phyloP scores from a whole-genome alignment of 2,888 invertebrate genomes.

The Teleiodes luculella region DNA sequence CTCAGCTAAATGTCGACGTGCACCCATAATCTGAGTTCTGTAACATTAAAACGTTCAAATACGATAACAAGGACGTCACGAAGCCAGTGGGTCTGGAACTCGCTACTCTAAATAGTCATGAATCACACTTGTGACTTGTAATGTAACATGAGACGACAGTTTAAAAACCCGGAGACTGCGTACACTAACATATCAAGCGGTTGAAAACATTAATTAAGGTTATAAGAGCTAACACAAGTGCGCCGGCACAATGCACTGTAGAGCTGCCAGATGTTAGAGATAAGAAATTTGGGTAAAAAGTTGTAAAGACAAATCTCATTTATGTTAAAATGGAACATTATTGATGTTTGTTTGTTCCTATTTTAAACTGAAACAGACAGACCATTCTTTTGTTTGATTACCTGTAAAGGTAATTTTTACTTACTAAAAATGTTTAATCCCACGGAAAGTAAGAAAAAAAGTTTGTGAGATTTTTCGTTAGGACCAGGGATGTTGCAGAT shows the following conservation, averaged over 20 bases:
- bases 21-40: not conserved
- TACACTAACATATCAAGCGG: constrained; percentile 43
- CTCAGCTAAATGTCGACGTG: not conserved
- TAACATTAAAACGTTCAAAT: not conserved
- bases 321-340: too few species aligned
- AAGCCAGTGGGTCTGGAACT: not conserved
- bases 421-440: too few species aligned
- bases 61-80: constrained; percentile 4
- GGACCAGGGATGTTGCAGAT: too few species aligned
- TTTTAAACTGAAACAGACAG: too few species aligned
- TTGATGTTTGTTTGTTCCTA: too few species aligned
- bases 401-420: too few species aligned
- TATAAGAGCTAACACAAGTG: constrained; percentile 56
- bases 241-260: constrained; percentile 69
- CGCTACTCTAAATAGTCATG: constrained; percentile 32
- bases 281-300: not conserved
- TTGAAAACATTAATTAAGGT: constrained; percentile 73
- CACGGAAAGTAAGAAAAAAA: too few species aligned
- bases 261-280: not conserved
- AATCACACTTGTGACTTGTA: constrained; percentile 48
- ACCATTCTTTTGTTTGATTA: too few species aligned
- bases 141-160: constrained; percentile 40
- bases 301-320: not conserved
- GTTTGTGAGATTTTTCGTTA: too few species aligned
- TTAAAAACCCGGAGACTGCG: constrained; percentile 29